These are phyloP conservation scores for Leptinotarsa texana DNA, from an alignment of 1,140 invertebrate genomes.

Conservation along the genomic window DNA sequence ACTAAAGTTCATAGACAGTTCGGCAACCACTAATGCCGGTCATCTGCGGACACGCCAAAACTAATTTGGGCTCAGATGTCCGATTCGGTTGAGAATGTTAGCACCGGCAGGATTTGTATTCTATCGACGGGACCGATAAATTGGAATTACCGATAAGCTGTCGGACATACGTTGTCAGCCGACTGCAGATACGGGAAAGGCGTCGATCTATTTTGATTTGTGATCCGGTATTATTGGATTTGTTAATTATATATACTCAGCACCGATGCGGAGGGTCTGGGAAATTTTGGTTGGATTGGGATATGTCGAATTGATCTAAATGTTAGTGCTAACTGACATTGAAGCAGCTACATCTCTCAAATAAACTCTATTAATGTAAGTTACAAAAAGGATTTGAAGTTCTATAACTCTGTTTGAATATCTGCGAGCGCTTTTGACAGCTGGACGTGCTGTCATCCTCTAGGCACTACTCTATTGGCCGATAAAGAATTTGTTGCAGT, in stretches of 20 bases:
- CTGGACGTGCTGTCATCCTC: too few species aligned
- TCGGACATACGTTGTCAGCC: not conserved
- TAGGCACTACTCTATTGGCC: too few species aligned
- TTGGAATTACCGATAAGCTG: conserved; percentile 21
- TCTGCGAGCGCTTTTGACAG: too few species aligned
- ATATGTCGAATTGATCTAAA: too few species aligned
- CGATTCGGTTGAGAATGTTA: conserved; percentile 5
- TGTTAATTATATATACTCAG: not conserved
- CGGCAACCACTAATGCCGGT: not conserved
- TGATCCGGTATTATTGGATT: conserved; percentile 1
- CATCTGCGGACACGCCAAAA: conserved; percentile 1
- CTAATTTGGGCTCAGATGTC: conserved; percentile 17
- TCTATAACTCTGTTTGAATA: too few species aligned
- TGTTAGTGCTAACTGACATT: too few species aligned
- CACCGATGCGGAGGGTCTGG: too few species aligned
- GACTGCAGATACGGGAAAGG: not conserved
- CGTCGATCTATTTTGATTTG: conserved; percentile 9
- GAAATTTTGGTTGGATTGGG: too few species aligned
- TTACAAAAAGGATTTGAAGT: too few species aligned
- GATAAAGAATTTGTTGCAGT: too few species aligned
- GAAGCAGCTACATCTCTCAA: too few species aligned
- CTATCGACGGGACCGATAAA: conserved; percentile 9
- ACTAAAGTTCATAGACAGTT: not conserved
- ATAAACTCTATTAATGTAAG: too few species aligned
- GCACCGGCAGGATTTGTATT: conserved; percentile 20